Conservation (phyloP, 37 sponge, comb jelly and placozoan species). For the Eunapius fragilis region DNA sequence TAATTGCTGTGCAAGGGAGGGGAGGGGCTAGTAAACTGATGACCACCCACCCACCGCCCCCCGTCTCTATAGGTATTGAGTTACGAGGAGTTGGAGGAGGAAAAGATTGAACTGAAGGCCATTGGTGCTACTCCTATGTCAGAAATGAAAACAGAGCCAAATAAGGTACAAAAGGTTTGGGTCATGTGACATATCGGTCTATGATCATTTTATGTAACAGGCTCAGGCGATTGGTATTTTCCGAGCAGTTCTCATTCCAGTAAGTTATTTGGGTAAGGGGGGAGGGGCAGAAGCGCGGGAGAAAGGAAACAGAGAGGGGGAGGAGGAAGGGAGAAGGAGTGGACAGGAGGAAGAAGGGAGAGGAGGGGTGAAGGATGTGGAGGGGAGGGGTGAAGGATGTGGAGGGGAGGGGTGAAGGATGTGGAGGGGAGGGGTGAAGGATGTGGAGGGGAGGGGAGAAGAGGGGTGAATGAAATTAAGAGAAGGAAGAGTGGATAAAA, state of each 20-base stretch:
- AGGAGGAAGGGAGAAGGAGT: background rate
- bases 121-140: background rate
- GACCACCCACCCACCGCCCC: too few species aligned
- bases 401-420: background rate
- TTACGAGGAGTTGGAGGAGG: background rate
- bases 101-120: background rate
- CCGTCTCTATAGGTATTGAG: background rate
- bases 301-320: background rate
- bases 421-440: background rate
- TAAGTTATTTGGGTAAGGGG: background rate
- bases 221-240: conserved; percentile 53
- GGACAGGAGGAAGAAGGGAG: background rate
- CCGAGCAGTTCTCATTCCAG: conserved; percentile 75
- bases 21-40: background rate
- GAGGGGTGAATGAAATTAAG: too few species aligned
- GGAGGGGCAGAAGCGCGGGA: background rate
- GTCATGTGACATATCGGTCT: background rate
- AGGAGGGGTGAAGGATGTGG: background rate
- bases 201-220: background rate
- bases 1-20: too few species aligned
- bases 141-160: background rate
- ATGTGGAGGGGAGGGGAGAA: background rate
- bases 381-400: too few species aligned
- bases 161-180: background rate
- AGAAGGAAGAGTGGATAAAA: too few species aligned